Conservation (phyloP, 2,797 vertebrate genomes). For the Leucoraja ocellata region DNA sequence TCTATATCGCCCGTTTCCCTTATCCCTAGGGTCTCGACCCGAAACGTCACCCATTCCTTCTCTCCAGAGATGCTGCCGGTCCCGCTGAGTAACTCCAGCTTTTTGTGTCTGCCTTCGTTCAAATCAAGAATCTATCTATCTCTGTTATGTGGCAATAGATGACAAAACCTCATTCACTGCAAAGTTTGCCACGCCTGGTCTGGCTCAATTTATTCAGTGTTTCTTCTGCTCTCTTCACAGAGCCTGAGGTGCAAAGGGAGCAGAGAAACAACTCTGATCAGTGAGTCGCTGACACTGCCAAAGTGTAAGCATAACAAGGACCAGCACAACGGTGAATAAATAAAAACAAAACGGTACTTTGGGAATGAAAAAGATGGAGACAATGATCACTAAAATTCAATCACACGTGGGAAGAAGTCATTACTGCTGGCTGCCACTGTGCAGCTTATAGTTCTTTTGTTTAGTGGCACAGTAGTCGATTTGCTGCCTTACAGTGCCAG, state of each 20-base stretch:
- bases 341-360: neutral
- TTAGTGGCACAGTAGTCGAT: too few relatives aligned
- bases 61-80: too few relatives aligned
- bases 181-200: neutral
- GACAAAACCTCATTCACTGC: neutral
- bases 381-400: neutral
- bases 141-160: neutral
- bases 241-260: neutral
- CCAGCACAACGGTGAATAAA: neutral
- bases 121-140: too few relatives aligned
- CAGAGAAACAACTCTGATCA: neutral
- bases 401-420: neutral
- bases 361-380: neutral
- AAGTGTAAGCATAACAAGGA: neutral
- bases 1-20: too few relatives aligned
- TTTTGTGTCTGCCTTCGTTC: too few relatives aligned
- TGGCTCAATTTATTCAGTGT: neutral
- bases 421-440: neutral
- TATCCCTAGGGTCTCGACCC: too few relatives aligned
- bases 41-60: too few relatives aligned
- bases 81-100: too few relatives aligned
- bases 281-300: too few relatives aligned
- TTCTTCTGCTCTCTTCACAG: neutral
- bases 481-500: too few relatives aligned
- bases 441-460: neutral